phyloP scores from a whole-genome alignment of 2,888 invertebrate species.

The Hirtodrosophila histrioides region DNA sequence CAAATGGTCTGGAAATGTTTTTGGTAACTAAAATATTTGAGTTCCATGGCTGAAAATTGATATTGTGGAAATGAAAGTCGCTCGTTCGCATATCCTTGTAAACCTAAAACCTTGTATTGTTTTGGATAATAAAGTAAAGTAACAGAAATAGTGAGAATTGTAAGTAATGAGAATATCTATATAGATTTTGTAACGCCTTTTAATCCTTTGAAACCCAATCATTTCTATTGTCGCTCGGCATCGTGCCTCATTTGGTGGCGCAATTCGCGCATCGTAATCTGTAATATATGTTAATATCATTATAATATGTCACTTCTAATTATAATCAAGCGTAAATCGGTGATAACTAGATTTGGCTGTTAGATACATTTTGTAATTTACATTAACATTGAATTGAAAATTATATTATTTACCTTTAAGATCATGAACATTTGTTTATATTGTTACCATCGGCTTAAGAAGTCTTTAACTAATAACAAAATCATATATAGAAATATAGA shows the following conservation, averaged over 20 bases:
- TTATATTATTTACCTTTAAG: slow-evolving; percentile 62
- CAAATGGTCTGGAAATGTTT: too few relatives aligned
- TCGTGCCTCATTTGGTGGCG: slow-evolving; percentile 61
- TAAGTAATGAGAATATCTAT: too few relatives aligned
- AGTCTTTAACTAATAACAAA: slow-evolving; percentile 60
- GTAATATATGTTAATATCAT: slow-evolving; percentile 40
- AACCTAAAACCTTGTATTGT: too few relatives aligned
- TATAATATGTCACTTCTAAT: slow-evolving; percentile 8
- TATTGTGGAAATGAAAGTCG: too few relatives aligned
- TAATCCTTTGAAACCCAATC: too few relatives aligned
- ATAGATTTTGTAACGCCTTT: too few relatives aligned
- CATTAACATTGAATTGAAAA: slow-evolving; percentile 29
- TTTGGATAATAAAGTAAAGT: too few relatives aligned
- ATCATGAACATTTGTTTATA: slow-evolving; percentile 50
- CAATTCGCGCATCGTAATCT: slow-evolving; percentile 71
- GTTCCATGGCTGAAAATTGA: too few relatives aligned
- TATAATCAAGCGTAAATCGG: not conserved
- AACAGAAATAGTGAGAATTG: too few relatives aligned
- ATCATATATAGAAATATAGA: slow-evolving; percentile 39
- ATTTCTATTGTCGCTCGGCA: slow-evolving; percentile 5
- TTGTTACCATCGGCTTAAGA: slow-evolving; percentile 53
- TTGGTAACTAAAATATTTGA: too few relatives aligned
- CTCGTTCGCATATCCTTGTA: too few relatives aligned
- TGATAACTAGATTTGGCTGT: slow-evolving; percentile 15
- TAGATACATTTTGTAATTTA: slow-evolving; percentile 56